These are phyloP conservation scores for Lasioglossum villosulum DNA, from an alignment of 2,888 invertebrate species.

Conservation along the genomic window DNA sequence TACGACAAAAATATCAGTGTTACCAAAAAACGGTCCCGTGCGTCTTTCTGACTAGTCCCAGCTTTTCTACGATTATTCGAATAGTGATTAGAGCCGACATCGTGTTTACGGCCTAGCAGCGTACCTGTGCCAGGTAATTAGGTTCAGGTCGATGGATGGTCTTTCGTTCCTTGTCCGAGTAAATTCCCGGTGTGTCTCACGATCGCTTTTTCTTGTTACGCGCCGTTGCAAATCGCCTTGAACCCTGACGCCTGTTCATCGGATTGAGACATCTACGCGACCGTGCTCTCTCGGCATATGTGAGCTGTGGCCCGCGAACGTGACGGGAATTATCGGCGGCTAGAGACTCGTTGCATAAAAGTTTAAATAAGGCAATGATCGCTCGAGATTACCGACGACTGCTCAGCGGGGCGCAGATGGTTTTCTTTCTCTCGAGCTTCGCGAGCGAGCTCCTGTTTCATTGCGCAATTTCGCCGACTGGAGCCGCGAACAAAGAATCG, in stretches of 20 bases:
- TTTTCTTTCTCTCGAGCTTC: conserved; percentile 43
- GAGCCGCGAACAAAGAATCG: conserved; percentile 48
- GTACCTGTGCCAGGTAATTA: conserved; percentile 5
- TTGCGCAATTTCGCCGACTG: conserved; percentile 53
- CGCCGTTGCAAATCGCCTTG: conserved; percentile 53
- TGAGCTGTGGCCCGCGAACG: conserved; percentile 52
- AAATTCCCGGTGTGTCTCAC: conserved; percentile 21
- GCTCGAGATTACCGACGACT: conserved; percentile 59
- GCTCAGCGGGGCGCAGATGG: conserved; percentile 55
- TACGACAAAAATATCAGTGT: neutral
- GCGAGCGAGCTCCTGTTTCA: conserved; percentile 46
- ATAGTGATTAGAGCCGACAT: neutral
- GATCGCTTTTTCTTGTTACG: conserved; percentile 40
- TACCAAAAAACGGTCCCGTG: neutral
- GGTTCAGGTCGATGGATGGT: neutral
- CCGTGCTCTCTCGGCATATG: conserved; percentile 63
- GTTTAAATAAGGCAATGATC: conserved; percentile 72
- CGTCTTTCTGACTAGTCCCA: neutral
- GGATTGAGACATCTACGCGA: conserved; percentile 71
- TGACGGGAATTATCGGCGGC: conserved; percentile 70
- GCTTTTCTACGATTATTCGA: neutral
- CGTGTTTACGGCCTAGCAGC: neutral
- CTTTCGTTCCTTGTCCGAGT: neutral
- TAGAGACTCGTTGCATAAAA: conserved; percentile 64
- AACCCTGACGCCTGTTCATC: conserved; percentile 59